Evolutionary conservation across 2,888 invertebrate species (phyloP).

Genomic region (Lepidocyrtinus sp.): DNA sequence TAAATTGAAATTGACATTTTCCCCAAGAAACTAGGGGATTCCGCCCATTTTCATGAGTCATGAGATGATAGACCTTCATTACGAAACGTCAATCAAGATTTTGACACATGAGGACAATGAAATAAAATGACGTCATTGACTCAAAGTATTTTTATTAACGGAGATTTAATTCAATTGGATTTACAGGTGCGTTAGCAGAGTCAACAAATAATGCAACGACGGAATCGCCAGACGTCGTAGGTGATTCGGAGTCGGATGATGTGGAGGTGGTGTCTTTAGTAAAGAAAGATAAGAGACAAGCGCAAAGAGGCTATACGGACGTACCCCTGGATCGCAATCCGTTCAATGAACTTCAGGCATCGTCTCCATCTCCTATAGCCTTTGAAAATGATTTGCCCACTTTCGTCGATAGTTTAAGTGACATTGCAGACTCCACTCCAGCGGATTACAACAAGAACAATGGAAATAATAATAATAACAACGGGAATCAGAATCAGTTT

Average conservation of each 20-base stretch:
- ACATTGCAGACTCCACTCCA: slow-evolving; percentile 48
- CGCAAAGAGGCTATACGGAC: slow-evolving; percentile 67
- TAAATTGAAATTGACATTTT: too few species aligned
- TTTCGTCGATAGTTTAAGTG: slow-evolving; percentile 52
- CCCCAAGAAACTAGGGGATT: too few species aligned
- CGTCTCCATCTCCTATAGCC: slow-evolving; percentile 58
- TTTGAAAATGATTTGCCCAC: slow-evolving; percentile 64
- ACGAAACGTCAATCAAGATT: not conserved
- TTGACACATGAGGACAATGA: not conserved
- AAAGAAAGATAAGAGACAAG: slow-evolving; percentile 66
- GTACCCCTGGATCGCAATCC: slow-evolving; percentile 64
- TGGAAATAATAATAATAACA: slow-evolving; percentile 26
- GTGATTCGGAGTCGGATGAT: slow-evolving; percentile 32
- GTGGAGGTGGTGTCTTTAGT: slow-evolving; percentile 55
- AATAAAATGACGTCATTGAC: not conserved
- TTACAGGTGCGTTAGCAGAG: slow-evolving; percentile 4
- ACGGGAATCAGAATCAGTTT: slow-evolving; percentile 23
- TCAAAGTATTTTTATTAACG: too few species aligned
- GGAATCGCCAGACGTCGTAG: slow-evolving; percentile 10
- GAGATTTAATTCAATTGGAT: not conserved
- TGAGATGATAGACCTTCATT: not conserved
- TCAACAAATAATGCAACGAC: slow-evolving; percentile 13
- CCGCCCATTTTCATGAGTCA: not conserved
- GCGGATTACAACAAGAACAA: slow-evolving; percentile 39
- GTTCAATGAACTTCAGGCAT: slow-evolving; percentile 56